These are phyloP conservation scores for Zhuqinia jingwanae DNA, from an alignment of 2,888 invertebrate genomes.

Conservation along the genomic window DNA sequence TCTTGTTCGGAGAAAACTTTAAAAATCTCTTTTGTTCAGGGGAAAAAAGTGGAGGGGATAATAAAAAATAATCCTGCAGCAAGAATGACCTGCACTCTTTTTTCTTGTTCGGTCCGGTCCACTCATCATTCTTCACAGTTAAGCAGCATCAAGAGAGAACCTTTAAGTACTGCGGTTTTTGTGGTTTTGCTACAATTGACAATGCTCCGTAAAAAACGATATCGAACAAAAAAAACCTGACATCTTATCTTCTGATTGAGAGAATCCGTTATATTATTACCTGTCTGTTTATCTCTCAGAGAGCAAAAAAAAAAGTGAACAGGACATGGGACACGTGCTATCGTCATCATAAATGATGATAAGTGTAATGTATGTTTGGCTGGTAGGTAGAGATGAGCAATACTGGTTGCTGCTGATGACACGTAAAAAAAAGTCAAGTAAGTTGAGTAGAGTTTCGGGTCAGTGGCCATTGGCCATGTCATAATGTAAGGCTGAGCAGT, in stretches of 20 bases:
- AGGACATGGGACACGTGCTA: slow-evolving; percentile 70
- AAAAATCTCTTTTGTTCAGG: slow-evolving; percentile 17
- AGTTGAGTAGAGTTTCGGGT: slow-evolving; percentile 15
- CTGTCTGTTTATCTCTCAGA: neutral
- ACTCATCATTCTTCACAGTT: slow-evolving; percentile 60
- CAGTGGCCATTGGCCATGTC: slow-evolving; percentile 61
- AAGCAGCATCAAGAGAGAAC: neutral
- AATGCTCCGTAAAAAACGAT: neutral
- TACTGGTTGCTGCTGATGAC: slow-evolving; percentile 29
- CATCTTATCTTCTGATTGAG: slow-evolving; percentile 43
- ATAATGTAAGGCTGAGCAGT: neutral
- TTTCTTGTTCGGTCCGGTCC: neutral
- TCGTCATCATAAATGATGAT: slow-evolving; percentile 41
- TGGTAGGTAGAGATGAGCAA: neutral
- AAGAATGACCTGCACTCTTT: slow-evolving; percentile 54
- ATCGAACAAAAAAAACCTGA: slow-evolving; percentile 1
- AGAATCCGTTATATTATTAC: slow-evolving; percentile 56
- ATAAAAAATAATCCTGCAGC: slow-evolving; percentile 8
- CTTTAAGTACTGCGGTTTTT: slow-evolving; percentile 39
- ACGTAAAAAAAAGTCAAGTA: slow-evolving; percentile 10
- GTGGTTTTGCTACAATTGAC: slow-evolving; percentile 27
- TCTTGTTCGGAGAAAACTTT: slow-evolving; percentile 30
- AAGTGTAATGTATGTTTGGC: neutral
- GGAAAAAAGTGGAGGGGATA: slow-evolving; percentile 45
- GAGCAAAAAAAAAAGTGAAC: slow-evolving; percentile 6